Percentiles rank a stretch among this genome's conserved stretches.
Conservation (phyloP, 2,888 invertebrate genomes). For the Griposia aprilina region DNA sequence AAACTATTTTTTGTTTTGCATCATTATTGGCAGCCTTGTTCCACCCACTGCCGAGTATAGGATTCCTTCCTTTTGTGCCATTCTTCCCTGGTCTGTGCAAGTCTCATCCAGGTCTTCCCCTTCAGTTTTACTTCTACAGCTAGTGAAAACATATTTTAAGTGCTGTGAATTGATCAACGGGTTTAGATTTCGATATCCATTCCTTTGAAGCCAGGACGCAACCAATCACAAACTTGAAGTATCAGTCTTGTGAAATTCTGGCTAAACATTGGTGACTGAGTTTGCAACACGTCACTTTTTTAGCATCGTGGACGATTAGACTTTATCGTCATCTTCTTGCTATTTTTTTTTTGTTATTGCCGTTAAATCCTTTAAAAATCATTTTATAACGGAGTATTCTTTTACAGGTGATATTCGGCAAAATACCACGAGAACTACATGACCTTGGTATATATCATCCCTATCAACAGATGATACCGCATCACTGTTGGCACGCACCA, state of each 20-base stretch:
- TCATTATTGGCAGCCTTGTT: no score
- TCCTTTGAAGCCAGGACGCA: not conserved
- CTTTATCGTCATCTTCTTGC: not conserved
- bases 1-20: not conserved
- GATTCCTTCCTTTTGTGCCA: not conserved
- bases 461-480: slow-evolving; percentile 37
- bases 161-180: not conserved
- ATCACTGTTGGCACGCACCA: slow-evolving; percentile 41
- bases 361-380: not conserved
- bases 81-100: not conserved
- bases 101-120: not conserved
- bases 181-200: no score
- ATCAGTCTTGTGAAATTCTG: not conserved
- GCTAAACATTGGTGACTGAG: not conserved
- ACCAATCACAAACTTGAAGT: not conserved
- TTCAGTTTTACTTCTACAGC: not conserved
- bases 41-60: not conserved
- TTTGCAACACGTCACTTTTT: not conserved
- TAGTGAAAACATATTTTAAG: not conserved
- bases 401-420: slow-evolving; percentile 18
- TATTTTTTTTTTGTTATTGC: not conserved
- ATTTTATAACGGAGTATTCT: not conserved
- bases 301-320: not conserved
- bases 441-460: slow-evolving; percentile 24
- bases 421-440: not conserved